phyloP scores from a whole-genome alignment of 2,888 invertebrate genomes.

The Caenorhabditis virilis region DNA sequence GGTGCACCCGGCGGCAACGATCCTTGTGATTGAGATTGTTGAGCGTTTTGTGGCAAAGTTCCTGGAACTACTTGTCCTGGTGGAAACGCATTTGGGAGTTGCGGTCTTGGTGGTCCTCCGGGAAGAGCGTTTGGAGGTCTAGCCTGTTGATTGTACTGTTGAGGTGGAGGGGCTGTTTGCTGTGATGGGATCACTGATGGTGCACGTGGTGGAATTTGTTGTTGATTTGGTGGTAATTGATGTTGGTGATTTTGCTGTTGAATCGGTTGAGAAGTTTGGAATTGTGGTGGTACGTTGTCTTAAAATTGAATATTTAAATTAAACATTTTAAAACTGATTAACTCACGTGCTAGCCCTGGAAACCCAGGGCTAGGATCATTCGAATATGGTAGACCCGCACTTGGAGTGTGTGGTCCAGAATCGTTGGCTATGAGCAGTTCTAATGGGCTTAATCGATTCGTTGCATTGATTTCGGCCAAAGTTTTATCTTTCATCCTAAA shows the following conservation, averaged over 20 bases:
- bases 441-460: too few relatives aligned
- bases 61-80: slow-evolving; percentile 6
- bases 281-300: too few relatives aligned
- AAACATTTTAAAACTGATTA: too few relatives aligned
- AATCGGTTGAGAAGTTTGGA: background rate
- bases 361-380: too few relatives aligned
- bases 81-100: slow-evolving; percentile 8
- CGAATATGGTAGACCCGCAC: too few relatives aligned
- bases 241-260: background rate
- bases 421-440: too few relatives aligned
- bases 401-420: too few relatives aligned
- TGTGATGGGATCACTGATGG: slow-evolving; percentile 4
- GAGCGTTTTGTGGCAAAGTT: background rate
- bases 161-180: slow-evolving; percentile 2
- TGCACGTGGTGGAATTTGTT: slow-evolving; percentile 8
- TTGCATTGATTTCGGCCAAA: too few relatives aligned
- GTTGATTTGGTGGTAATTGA: slow-evolving; percentile 1
- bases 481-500: too few relatives aligned
- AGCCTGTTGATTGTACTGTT: background rate
- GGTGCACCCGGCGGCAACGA: background rate
- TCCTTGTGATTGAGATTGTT: background rate
- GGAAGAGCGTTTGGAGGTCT: background rate
- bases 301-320: too few relatives aligned
- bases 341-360: too few relatives aligned
- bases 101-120: slow-evolving; percentile 2